A percentile compares a stretch with the other conserved stretches of the same genome.
Evolutionary conservation across 2,888 invertebrate genomes (phyloP).

Genomic region (Venusia cambrica): DNA sequence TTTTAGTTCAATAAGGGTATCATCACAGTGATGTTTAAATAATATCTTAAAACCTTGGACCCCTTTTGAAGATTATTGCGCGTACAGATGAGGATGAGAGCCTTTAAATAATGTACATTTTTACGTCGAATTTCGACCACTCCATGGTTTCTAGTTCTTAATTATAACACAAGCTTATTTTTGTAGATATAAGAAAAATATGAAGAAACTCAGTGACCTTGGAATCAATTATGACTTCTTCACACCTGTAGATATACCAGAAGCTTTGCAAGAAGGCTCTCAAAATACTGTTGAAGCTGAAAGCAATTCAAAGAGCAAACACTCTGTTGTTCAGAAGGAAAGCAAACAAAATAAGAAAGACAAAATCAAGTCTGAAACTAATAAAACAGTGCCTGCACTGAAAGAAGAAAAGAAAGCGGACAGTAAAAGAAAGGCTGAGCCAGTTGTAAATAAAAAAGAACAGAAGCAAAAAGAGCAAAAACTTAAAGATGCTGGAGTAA

Average conservation of each 20-base stretch:
- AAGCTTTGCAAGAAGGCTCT: constrained; percentile 36
- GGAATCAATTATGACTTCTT: constrained; percentile 79
- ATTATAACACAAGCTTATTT: no score
- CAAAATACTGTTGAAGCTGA: constrained; percentile 28
- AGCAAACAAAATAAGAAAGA: constrained; percentile 13
- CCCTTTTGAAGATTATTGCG: no score
- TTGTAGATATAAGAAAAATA: constrained; percentile 67
- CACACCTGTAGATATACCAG: constrained; percentile 71
- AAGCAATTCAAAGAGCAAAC: constrained; percentile 25
- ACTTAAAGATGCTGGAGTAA: constrained; percentile 48
- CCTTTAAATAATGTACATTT: no score
- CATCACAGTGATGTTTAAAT: no score
- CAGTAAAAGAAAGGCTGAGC: constrained; percentile 19
- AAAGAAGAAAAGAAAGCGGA: constrained; percentile 21
- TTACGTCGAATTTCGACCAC: no score
- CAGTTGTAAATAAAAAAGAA: constrained; percentile 34
- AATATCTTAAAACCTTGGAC: no score
- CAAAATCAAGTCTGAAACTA: constrained; percentile 13
- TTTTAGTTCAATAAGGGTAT: constrained; percentile 3
- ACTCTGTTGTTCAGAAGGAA: constrained; percentile 13
- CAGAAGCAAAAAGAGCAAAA: constrained; percentile 48
- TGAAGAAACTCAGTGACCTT: constrained; percentile 64
- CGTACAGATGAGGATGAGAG: no score
- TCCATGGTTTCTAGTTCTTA: no score
- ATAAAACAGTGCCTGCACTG: constrained; percentile 13